Conservation (phyloP, 2,888 invertebrate species). For the Diaprepes abbreviatus region DNA sequence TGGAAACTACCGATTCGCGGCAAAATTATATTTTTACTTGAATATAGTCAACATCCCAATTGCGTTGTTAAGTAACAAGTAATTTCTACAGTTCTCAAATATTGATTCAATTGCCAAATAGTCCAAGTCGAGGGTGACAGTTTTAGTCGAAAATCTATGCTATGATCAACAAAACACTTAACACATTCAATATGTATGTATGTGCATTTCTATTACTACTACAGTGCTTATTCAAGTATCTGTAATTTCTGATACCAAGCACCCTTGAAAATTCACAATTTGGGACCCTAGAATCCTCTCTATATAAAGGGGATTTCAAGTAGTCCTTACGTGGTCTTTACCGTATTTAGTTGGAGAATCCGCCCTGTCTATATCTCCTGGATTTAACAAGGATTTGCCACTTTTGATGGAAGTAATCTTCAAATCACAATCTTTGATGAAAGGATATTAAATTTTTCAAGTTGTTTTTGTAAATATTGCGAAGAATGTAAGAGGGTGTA, state of each 20-base stretch:
- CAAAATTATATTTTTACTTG: too few species aligned
- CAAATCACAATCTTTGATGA: background rate
- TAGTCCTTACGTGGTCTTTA: conserved; percentile 16
- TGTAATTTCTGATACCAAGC: background rate
- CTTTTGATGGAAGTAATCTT: conserved; percentile 13
- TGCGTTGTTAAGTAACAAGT: too few species aligned
- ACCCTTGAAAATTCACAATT: conserved; percentile 18
- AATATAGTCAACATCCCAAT: too few species aligned
- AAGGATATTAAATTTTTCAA: conserved; percentile 17
- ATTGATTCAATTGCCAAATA: too few species aligned
- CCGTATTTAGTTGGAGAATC: conserved; percentile 16
- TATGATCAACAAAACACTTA: too few species aligned
- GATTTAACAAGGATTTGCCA: conserved; percentile 15
- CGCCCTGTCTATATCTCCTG: conserved; percentile 3
- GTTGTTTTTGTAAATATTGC: conserved; percentile 12
- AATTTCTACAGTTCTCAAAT: too few species aligned
- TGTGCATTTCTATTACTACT: too few species aligned
- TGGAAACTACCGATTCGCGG: too few species aligned
- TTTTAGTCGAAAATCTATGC: too few species aligned
- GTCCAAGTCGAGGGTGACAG: too few species aligned
- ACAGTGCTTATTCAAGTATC: background rate
- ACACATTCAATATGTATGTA: too few species aligned
- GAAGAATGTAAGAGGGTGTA: background rate
- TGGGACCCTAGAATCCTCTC: background rate
- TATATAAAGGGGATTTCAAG: background rate